phyloP scores from a whole-genome alignment of 2,888 invertebrate species.

The Prosopocoilus inquinatus region DNA sequence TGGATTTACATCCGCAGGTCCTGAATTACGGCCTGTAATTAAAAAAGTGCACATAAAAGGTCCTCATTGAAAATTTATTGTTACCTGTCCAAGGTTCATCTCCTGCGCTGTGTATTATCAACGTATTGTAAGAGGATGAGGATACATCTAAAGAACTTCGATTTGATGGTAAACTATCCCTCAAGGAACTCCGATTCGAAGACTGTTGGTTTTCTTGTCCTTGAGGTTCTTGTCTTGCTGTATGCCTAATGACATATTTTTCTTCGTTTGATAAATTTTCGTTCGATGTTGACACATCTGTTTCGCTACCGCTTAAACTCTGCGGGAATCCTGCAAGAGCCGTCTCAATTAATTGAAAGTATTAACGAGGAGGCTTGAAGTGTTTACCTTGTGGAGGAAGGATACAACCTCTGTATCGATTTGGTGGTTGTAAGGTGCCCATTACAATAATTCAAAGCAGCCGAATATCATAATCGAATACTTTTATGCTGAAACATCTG shows the following conservation, averaged over 20 bases:
- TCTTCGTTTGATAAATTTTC: slow-evolving; percentile 87
- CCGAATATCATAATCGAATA: slow-evolving; percentile 13
- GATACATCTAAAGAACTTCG: slow-evolving; percentile 72
- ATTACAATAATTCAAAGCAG: slow-evolving; percentile 13
- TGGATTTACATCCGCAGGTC: slow-evolving; percentile 40
- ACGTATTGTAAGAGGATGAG: slow-evolving; percentile 78
- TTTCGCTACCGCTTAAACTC: slow-evolving; percentile 84
- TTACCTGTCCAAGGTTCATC: slow-evolving; percentile 70
- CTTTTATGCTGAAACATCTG: slow-evolving; percentile 35
- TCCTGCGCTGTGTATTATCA: slow-evolving; percentile 76
- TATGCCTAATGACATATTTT: slow-evolving; percentile 77
- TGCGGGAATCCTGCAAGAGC: slow-evolving; percentile 42
- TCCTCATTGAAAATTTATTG: background rate
- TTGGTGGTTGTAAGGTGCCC: slow-evolving; percentile 42
- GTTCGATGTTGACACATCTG: slow-evolving; percentile 86
- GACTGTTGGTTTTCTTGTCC: slow-evolving; percentile 78
- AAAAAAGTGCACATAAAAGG: background rate
- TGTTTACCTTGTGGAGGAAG: slow-evolving; percentile 37
- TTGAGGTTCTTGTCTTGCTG: slow-evolving; percentile 85
- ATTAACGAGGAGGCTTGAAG: background rate
- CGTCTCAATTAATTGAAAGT: background rate
- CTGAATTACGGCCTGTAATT: slow-evolving; percentile 46
- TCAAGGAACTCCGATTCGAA: slow-evolving; percentile 61
- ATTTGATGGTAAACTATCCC: slow-evolving; percentile 60
- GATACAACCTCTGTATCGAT: slow-evolving; percentile 39